A percentile compares a stretch with the other conserved stretches of the same genome.
Conservation (phyloP, 2,888 invertebrate species). For the Amphipyra tragopoginis region DNA sequence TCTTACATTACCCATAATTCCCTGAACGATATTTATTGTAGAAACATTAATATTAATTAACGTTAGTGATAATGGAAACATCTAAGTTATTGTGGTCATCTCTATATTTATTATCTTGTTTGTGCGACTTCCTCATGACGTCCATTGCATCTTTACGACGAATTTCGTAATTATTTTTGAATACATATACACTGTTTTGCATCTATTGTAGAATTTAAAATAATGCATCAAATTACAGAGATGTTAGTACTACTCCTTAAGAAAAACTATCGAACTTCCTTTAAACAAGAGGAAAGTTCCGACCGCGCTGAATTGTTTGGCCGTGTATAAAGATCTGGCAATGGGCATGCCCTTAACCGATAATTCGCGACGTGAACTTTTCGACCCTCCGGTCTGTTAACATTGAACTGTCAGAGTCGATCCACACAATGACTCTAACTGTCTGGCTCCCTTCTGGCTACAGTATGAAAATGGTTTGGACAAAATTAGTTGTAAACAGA, state of each 20-base stretch:
- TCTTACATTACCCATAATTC: no score
- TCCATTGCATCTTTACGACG: neutral
- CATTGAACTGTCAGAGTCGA: slow-evolving; percentile 65
- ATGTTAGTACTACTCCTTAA: neutral
- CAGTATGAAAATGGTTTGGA: slow-evolving; percentile 19
- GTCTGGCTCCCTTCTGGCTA: slow-evolving; percentile 36
- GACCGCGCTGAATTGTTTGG: slow-evolving; percentile 14
- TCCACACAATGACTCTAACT: slow-evolving; percentile 31
- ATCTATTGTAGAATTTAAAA: no score
- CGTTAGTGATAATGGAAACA: slow-evolving; percentile 1
- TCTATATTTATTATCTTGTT: slow-evolving; percentile 18
- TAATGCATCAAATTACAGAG: no score
- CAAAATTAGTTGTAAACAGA: slow-evolving; percentile 6
- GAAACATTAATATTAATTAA: slow-evolving; percentile 15
- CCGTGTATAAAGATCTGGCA: slow-evolving; percentile 44
- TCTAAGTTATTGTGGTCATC: slow-evolving; percentile 1
- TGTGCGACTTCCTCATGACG: slow-evolving; percentile 15
- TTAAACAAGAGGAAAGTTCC: neutral
- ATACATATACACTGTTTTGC: no score
- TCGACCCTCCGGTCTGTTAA: slow-evolving; percentile 60
- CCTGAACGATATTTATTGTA: neutral
- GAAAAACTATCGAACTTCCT: no score
- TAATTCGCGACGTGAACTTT: slow-evolving; percentile 58
- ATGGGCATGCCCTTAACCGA: slow-evolving; percentile 60
- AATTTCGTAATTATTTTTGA: no score